These are phyloP conservation scores for Zaprionus bogoriensis DNA, from an alignment of 2,888 invertebrate species.

Conservation along the genomic window DNA sequence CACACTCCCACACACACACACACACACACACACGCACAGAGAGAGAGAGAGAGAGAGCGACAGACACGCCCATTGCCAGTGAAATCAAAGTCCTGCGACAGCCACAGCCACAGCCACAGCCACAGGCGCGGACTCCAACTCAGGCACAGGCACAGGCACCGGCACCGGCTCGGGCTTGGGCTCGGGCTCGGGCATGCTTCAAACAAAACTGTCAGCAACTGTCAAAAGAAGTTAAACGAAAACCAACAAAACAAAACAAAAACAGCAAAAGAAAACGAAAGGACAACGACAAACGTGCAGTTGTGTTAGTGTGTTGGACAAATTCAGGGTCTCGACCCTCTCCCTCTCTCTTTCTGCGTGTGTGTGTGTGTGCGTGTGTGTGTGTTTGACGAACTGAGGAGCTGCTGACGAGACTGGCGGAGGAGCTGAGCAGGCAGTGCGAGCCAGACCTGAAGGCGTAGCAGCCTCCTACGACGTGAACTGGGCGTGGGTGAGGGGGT, in stretches of 20 bases:
- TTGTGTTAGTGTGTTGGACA: too few relatives aligned
- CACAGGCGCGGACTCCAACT: conserved; percentile 5
- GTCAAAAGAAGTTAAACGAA: conserved; percentile 76
- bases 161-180: neutral
- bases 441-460: neutral
- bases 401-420: neutral
- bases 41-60: neutral
- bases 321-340: too few relatives aligned
- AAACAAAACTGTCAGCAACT: conserved; percentile 74
- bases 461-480: too few relatives aligned
- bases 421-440: neutral
- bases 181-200: conserved; percentile 69
- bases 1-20: conserved; percentile 20
- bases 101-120: neutral
- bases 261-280: conserved; percentile 18
- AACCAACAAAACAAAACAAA: conserved; percentile 53
- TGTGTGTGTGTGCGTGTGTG: neutral
- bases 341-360: too few relatives aligned
- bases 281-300: conserved; percentile 38
- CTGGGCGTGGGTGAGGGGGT: too few relatives aligned
- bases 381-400: conserved; percentile 4
- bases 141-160: neutral
- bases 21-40: neutral
- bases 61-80: conserved; percentile 9
- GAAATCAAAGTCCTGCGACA: conserved; percentile 45